phyloP scores from a whole-genome alignment of 1,140 invertebrate species.

The Lasaia peninsularis region DNA sequence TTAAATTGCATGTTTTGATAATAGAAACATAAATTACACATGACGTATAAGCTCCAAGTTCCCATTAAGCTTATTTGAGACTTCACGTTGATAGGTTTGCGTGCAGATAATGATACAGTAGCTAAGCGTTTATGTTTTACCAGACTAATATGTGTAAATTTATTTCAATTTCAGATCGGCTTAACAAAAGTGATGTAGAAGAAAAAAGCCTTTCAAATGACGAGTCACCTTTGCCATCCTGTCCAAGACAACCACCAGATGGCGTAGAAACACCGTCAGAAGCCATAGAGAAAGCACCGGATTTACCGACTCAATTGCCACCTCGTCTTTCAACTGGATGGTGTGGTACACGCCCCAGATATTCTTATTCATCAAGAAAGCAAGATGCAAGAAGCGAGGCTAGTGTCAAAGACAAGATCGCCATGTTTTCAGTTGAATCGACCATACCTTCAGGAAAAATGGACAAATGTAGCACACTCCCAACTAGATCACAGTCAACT shows the following conservation, averaged over 20 bases:
- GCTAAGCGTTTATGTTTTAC: background rate
- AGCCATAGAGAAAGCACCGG: conserved; percentile 80
- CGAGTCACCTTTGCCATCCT: conserved; percentile 68
- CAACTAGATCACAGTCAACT: conserved; percentile 55
- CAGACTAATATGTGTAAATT: background rate
- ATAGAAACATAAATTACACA: background rate
- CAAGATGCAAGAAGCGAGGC: conserved; percentile 87
- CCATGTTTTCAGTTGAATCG: conserved; percentile 85
- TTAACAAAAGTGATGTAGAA: conserved; percentile 63
- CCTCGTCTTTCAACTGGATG: conserved; percentile 49
- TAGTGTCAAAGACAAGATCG: conserved; percentile 91
- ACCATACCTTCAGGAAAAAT: conserved; percentile 70
- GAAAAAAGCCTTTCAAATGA: conserved; percentile 72
- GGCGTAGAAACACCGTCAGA: conserved; percentile 91
- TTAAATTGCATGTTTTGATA: background rate
- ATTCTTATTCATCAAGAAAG: conserved; percentile 71
- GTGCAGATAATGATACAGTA: background rate
- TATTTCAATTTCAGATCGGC: conserved; percentile 55
- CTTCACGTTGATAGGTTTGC: background rate
- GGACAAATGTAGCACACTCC: conserved; percentile 73
- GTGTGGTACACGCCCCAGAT: conserved; percentile 51
- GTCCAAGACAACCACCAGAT: conserved; percentile 89
- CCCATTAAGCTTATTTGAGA: background rate
- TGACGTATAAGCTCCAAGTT: background rate
- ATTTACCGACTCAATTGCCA: conserved; percentile 49